phyloP scores from a whole-genome alignment of 2,888 invertebrate species.

The Pammene fasciana region DNA sequence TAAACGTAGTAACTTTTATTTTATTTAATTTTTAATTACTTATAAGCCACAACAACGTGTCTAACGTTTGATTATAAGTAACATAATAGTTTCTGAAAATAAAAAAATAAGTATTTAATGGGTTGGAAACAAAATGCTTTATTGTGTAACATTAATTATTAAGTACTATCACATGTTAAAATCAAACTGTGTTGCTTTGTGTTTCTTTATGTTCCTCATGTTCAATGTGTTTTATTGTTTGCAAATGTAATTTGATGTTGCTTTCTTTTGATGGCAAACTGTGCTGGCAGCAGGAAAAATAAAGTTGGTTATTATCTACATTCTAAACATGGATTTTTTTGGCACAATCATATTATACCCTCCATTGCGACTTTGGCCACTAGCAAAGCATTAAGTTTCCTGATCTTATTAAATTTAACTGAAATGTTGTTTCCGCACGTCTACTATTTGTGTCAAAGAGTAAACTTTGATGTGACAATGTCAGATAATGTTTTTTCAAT shows the following conservation, averaged over 20 bases:
- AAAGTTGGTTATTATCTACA: no score
- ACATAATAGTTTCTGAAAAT: no score
- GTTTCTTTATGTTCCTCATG: conserved; percentile 4
- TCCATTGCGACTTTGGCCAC: not conserved
- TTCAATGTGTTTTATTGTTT: not conserved
- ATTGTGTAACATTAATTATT: no score
- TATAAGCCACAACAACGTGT: no score
- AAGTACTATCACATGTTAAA: no score
- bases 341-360: not conserved
- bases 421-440: conserved; percentile 9
- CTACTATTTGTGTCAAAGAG: conserved; percentile 1
- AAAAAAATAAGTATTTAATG: no score
- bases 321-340: conserved; percentile 1
- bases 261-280: conserved; percentile 4
- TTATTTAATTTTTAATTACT: not conserved
- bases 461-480: conserved; percentile 4
- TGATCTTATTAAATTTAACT: conserved; percentile 1
- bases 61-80: no score
- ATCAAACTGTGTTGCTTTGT: conserved; percentile 5
- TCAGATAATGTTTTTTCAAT: conserved; percentile 2
- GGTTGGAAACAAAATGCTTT: no score
- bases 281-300: not conserved
- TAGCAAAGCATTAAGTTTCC: conserved; percentile 6
- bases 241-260: conserved; percentile 9
- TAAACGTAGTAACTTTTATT: not conserved